phyloP scores from a whole-genome alignment of 1,140 invertebrate genomes.

The Hylaeus anthracinus region DNA sequence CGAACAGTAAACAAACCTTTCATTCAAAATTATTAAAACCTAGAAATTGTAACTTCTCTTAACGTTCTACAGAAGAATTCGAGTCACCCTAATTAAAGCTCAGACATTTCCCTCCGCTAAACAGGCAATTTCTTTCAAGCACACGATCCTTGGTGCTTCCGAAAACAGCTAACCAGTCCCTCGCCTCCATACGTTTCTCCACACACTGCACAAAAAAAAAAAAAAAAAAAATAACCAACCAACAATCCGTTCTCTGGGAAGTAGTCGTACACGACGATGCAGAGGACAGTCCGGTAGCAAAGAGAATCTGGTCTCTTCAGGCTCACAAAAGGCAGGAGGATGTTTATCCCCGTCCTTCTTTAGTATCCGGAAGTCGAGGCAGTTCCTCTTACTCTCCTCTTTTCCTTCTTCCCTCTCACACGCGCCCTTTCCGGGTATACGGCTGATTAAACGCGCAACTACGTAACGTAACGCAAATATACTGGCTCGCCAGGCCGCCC shows the following conservation, averaged over 20 bases:
- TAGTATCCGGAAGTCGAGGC: constrained; percentile 49
- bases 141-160: neutral
- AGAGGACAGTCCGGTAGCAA: constrained; percentile 42
- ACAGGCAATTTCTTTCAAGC: neutral
- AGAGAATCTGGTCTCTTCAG: constrained; percentile 56
- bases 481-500: constrained; percentile 62
- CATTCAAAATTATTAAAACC: no score
- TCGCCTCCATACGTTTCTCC: neutral
- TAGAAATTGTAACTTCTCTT: no score
- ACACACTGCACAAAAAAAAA: neutral
- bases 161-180: constrained; percentile 31
- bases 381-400: constrained; percentile 42
- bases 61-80: neutral
- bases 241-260: neutral
- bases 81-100: neutral
- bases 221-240: neutral
- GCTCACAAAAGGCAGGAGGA: constrained; percentile 57
- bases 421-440: constrained; percentile 69
- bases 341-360: constrained; percentile 42
- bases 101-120: neutral
- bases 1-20: no score
- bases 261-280: constrained; percentile 24
- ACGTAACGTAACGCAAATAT: constrained; percentile 80
- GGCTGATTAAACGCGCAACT: constrained; percentile 81
- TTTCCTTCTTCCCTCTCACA: constrained; percentile 51